phyloP scores from a whole-genome alignment of 2,113 vertebrate species.

The Ancistrus triradiatus region DNA sequence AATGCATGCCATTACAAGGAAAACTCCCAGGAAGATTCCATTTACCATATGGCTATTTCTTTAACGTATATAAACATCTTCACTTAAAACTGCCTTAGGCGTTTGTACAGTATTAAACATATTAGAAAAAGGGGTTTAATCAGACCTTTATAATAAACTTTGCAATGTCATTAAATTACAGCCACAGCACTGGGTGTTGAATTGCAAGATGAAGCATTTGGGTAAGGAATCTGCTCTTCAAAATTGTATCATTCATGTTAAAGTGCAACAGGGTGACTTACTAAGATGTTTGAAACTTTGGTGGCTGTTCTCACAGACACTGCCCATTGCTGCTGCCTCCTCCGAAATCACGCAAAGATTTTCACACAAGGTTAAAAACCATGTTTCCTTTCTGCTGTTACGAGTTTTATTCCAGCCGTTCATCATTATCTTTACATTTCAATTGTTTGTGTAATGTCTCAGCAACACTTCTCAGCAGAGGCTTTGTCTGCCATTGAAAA shows the following conservation, averaged over 20 bases:
- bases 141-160: not conserved
- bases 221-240: conserved; percentile 54
- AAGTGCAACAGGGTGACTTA: not conserved
- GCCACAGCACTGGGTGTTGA: conserved; percentile 48
- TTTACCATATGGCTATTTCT: no score
- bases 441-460: conserved; percentile 11
- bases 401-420: not conserved
- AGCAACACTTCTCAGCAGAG: conserved; percentile 54
- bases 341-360: conserved; percentile 32
- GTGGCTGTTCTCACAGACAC: conserved; percentile 22
- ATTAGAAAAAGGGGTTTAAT: not conserved
- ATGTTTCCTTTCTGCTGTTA: not conserved
- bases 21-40: no score
- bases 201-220: conserved; percentile 24
- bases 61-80: no score
- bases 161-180: conserved; percentile 39
- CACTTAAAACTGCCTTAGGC: no score
- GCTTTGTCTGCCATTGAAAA: conserved; percentile 48
- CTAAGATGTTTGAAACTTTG: not conserved
- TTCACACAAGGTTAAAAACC: conserved; percentile 47
- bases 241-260: not conserved
- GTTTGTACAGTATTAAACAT: not conserved
- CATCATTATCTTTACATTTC: not conserved
- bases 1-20: no score
- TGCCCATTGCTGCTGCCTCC: conserved; percentile 15